Percentiles rank a stretch among this genome's conserved stretches.
Conservation (phyloP, 1,140 invertebrate species). For the Oppia nitens region DNA sequence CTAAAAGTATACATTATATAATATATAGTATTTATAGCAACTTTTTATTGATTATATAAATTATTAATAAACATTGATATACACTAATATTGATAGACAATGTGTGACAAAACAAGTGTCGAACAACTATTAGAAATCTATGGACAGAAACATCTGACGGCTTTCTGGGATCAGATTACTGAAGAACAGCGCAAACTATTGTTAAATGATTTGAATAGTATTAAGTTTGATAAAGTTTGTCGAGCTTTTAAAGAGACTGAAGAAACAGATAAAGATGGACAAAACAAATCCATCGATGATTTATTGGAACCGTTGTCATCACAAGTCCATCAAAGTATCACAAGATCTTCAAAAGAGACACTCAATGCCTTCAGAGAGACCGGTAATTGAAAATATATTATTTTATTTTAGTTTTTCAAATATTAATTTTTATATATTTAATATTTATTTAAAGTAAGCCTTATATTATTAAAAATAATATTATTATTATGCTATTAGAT, state of each 20-base stretch:
- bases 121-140: conserved; percentile 24
- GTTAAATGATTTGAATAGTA: conserved; percentile 13
- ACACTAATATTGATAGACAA: background rate
- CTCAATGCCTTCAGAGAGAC: conserved; percentile 45
- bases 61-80: too few relatives aligned
- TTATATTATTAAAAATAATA: too few relatives aligned
- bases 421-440: too few relatives aligned
- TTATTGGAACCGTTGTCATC: conserved; percentile 62
- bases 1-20: too few relatives aligned
- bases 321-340: conserved; percentile 49
- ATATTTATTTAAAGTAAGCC: too few relatives aligned
- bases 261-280: conserved; percentile 31
- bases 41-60: too few relatives aligned
- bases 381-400: conserved; percentile 26
- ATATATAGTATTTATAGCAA: too few relatives aligned
- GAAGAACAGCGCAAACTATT: conserved; percentile 28
- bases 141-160: conserved; percentile 63
- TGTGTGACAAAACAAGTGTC: background rate
- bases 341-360: conserved; percentile 37
- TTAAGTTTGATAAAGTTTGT: conserved; percentile 17
- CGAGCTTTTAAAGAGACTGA: conserved; percentile 21
- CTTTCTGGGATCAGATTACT: conserved; percentile 58
- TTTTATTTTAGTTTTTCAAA: background rate
- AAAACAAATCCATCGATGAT: conserved; percentile 50
- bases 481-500: too few relatives aligned